These are phyloP conservation scores for Atta colombica DNA, from an alignment of 1,140 invertebrate genomes.

Conservation along the genomic window DNA sequence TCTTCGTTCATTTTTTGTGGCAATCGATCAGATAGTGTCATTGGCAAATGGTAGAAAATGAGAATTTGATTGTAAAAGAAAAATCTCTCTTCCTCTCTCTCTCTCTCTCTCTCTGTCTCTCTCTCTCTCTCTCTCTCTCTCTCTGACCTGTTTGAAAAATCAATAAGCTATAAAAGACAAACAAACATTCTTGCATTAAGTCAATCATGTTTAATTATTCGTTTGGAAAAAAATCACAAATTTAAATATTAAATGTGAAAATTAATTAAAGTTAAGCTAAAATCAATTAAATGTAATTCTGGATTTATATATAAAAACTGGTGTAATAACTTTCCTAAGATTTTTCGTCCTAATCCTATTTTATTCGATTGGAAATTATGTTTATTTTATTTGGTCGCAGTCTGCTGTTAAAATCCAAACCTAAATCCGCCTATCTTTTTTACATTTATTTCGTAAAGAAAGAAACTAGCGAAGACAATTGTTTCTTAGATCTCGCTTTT, in stretches of 20 bases:
- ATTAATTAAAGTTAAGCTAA: not conserved
- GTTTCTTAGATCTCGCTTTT: constrained; percentile 6
- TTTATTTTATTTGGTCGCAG: not conserved
- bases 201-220: not conserved
- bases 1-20: not conserved
- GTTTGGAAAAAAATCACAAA: not conserved
- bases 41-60: constrained; percentile 16
- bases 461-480: constrained; percentile 1
- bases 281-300: not conserved
- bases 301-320: not conserved
- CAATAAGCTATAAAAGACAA: not conserved
- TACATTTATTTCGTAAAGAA: not conserved
- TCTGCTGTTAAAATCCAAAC: constrained; percentile 1
- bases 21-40: not conserved
- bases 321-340: not conserved
- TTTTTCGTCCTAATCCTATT: not conserved
- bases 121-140: too few species aligned
- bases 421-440: not conserved
- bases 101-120: too few species aligned
- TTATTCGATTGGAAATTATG: not conserved
- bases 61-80: not conserved
- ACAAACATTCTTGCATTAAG: not conserved
- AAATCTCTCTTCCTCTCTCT: too few species aligned
- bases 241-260: not conserved
- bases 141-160: not conserved